Evolutionary conservation across 1,140 invertebrate genomes (phyloP), one percentile per base, ranked within the genome.

Genomic region (Centruroides sculpturatus): DNA sequence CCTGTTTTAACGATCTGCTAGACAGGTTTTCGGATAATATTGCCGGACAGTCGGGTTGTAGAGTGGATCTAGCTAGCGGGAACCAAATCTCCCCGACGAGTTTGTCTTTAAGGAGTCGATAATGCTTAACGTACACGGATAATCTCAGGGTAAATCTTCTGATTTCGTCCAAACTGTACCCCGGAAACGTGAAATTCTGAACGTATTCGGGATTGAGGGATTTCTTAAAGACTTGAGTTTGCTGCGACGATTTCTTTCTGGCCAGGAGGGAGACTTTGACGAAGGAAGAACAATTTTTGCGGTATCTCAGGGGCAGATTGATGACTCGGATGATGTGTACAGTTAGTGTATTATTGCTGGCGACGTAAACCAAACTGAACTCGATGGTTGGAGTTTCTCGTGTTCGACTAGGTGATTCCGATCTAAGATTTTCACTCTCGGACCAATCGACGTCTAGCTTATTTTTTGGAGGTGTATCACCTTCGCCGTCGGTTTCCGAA

Each of bases 221-320:
- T 23, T 59, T 59, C 5, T 41, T 23, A 9, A 51, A 13, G 7
- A 59, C 57, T 6, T 49, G 23, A 41, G 57, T 59, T 34, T 23
- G 11, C 9, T 13, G 41, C 9, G 57, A 59, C 5, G 57, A 59
- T 41, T 59, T 59, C 10, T 47, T 41, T 4, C 57, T 46, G 34
- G 57, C 57, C 10, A 59, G n/a, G 5, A 59, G 49, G 10, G 57
- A 49, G 7, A 59, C 57, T 50, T 59, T 59, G 10, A 59, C 57
- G 47, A 50, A 59, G 12, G 57, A 59, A 23, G 57, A 49, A 35
- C 57, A 59, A 12, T 50, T 59, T 49, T 50, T 49, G 10, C 57
- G 47, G 35, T 50, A 59, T 35, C 35, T 34, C 5, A 59, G 34
- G 10, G 57, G 48, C 5, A 41, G 41, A 41, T 41, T 41, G 8